A percentile compares a stretch with the other conserved stretches of the same genome.
phyloP scores from a whole-genome alignment of 1,140 invertebrate genomes.

The Drosophila lowei region DNA sequence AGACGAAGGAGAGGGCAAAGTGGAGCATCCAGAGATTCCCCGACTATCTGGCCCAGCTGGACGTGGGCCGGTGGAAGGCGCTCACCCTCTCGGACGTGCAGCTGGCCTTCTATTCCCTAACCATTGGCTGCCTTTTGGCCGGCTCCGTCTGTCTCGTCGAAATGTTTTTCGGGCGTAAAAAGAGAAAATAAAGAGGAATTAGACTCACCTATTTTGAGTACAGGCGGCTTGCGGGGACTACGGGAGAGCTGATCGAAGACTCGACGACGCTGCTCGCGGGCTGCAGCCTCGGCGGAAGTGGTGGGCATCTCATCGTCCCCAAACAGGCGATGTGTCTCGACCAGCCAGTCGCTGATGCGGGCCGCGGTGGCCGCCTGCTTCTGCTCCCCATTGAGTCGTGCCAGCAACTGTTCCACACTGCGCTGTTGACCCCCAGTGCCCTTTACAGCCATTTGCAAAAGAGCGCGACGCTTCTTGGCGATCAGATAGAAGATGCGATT shows the following conservation, averaged over 20 bases:
- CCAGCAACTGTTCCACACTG: slow-evolving; percentile 57
- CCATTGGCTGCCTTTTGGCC: slow-evolving; percentile 53
- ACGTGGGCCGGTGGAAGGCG: slow-evolving; percentile 62
- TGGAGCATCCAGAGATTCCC: slow-evolving; percentile 61
- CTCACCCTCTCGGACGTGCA: slow-evolving; percentile 71
- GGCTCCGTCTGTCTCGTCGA: slow-evolving; percentile 36
- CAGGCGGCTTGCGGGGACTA: slow-evolving; percentile 33
- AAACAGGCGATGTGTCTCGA: slow-evolving; percentile 64
- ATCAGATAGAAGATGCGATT: slow-evolving; percentile 82
- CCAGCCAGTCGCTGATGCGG: slow-evolving; percentile 62
- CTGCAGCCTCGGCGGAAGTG: slow-evolving; percentile 67
- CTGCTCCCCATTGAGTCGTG: slow-evolving; percentile 52
- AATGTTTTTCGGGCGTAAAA: slow-evolving; percentile 6
- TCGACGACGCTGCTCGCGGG: slow-evolving; percentile 40
- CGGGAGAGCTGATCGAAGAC: neutral
- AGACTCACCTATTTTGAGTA: slow-evolving; percentile 40
- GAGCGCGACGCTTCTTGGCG: slow-evolving; percentile 73
- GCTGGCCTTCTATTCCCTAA: slow-evolving; percentile 68
- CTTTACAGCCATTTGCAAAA: slow-evolving; percentile 77
- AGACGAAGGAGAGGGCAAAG: slow-evolving; percentile 65
- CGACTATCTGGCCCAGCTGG: slow-evolving; percentile 54
- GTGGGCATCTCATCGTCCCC: slow-evolving; percentile 65
- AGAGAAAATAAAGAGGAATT: neutral
- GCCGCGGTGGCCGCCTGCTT: slow-evolving; percentile 55
- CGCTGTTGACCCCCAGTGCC: slow-evolving; percentile 53